Conservation (phyloP, 1,140 invertebrate genomes). For the Eurytemora carolleeae region DNA sequence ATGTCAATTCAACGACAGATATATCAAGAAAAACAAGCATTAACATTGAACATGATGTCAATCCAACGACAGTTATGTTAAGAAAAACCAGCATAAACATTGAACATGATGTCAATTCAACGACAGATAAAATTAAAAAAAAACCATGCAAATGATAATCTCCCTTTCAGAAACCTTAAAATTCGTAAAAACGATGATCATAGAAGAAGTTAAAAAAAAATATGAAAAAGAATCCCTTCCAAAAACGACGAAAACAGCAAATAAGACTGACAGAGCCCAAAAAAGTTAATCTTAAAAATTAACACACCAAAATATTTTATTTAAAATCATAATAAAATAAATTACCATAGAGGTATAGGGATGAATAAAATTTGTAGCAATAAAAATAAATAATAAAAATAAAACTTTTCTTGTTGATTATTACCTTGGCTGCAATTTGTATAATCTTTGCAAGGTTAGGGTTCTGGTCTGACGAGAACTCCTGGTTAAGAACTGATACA, state of each 20-base stretch:
- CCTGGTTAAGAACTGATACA: background rate
- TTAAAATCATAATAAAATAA: background rate
- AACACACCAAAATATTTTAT: background rate
- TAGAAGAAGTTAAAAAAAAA: no score
- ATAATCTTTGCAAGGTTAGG: background rate
- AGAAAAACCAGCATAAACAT: no score
- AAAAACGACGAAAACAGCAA: background rate
- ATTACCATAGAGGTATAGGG: background rate
- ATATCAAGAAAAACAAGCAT: no score
- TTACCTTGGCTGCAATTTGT: background rate
- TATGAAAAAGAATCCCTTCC: no score
- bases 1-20: no score
- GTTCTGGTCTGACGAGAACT: background rate
- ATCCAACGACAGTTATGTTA: no score
- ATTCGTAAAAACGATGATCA: no score
- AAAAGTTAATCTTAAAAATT: background rate
- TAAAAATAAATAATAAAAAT: background rate
- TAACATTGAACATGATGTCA: no score
- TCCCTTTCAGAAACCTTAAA: no score
- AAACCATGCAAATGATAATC: no score
- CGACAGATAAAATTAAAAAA: no score
- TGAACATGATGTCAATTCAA: no score
- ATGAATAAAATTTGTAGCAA: background rate
- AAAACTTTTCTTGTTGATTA: background rate
- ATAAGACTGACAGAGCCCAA: background rate